Conservation (phyloP, 2,113 vertebrate genomes). For the Ceratotherium simum region DNA sequence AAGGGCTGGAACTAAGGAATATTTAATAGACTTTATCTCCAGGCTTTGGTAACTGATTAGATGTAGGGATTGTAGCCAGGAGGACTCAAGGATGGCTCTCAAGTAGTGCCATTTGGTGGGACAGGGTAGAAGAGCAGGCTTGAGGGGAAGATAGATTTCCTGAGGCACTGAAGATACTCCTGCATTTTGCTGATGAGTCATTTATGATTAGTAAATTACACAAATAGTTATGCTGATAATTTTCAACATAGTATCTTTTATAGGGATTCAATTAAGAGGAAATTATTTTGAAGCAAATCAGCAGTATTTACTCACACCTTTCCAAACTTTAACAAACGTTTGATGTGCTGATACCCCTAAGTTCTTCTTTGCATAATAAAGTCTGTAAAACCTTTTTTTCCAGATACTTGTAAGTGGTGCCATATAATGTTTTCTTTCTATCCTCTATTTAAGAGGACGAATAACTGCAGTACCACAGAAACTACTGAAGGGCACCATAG, state of each 20-base stretch:
- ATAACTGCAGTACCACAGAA: background rate
- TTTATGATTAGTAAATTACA: conserved; percentile 21
- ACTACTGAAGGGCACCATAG: background rate
- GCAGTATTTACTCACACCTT: background rate
- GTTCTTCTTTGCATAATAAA: background rate
- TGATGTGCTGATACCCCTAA: background rate
- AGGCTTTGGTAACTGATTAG: background rate
- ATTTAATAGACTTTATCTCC: background rate
- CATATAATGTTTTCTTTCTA: background rate
- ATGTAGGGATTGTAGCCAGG: background rate
- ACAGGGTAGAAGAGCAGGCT: background rate
- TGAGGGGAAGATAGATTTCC: background rate
- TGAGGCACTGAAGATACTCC: background rate
- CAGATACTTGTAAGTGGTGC: background rate
- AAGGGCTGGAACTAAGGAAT: background rate
- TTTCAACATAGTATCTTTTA: background rate
- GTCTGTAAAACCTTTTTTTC: background rate
- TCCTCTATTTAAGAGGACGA: background rate
- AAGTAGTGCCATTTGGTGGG: background rate
- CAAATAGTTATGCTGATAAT: background rate
- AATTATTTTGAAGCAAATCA: background rate
- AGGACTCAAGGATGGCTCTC: background rate
- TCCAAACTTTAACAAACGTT: background rate
- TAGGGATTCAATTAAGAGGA: background rate
- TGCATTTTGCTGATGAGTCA: background rate